These are phyloP conservation scores for Enteromius thamalakanensis DNA, from an alignment of 2,797 vertebrate species.

Conservation along the genomic window DNA sequence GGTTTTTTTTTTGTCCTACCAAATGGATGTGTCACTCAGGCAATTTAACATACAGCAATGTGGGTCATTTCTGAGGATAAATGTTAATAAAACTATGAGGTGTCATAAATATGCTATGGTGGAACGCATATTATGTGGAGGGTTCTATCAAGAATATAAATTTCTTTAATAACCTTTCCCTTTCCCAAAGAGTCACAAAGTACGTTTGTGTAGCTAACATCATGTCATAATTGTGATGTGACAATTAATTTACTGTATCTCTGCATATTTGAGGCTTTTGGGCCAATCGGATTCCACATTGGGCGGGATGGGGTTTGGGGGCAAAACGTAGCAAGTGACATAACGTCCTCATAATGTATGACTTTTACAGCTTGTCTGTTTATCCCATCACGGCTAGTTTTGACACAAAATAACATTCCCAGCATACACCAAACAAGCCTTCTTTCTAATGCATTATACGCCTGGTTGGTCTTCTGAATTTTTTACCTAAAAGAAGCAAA, in stretches of 20 bases:
- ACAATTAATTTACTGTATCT: background rate
- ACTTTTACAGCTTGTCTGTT: background rate
- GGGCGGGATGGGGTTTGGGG: background rate
- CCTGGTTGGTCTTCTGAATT: background rate
- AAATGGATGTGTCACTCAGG: slow-evolving; percentile 67
- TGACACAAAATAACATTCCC: background rate
- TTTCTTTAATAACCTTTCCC: slow-evolving; percentile 48
- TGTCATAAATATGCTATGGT: slow-evolving; percentile 51
- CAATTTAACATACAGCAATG: slow-evolving; percentile 57
- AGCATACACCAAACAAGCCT: background rate
- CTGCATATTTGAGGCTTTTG: background rate
- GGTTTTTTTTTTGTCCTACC: slow-evolving; percentile 32
- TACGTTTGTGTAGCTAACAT: slow-evolving; percentile 60
- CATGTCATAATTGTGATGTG: slow-evolving; percentile 18
- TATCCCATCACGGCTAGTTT: background rate
- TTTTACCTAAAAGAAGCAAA: background rate
- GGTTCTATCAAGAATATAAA: slow-evolving; percentile 51
- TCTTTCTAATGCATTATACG: background rate
- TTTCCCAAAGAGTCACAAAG: slow-evolving; percentile 50
- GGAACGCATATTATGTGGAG: slow-evolving; percentile 27
- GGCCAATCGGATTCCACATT: background rate
- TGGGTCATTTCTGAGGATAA: slow-evolving; percentile 56
- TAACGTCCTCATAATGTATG: background rate
- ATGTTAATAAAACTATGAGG: slow-evolving; percentile 59
- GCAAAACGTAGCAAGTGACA: background rate